Percentiles rank a stretch among this genome's conserved stretches.
Evolutionary conservation across 92 coral and sea anemone species (phyloP).

Genomic region (Porites divaricata): DNA sequence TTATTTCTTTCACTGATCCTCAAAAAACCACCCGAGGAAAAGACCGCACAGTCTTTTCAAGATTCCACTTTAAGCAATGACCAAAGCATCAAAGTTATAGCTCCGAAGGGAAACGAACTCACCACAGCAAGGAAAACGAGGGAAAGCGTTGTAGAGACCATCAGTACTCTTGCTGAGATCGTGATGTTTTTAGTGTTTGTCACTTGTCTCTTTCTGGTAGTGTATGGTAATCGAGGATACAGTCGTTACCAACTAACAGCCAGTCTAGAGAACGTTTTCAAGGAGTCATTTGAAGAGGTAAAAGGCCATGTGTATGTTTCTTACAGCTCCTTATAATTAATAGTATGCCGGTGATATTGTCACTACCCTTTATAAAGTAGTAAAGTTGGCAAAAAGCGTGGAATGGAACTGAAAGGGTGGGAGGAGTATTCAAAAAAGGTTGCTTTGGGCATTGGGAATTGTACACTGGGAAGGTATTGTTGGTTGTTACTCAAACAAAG

Average conservation of each 20-base stretch:
- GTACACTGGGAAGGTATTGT: too few relatives aligned
- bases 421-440: too few relatives aligned
- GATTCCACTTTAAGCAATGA: conserved; percentile 59
- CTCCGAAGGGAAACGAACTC: conserved; percentile 78
- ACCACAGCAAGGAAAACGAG: conserved; percentile 71
- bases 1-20: conserved; percentile 81
- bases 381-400: too few relatives aligned
- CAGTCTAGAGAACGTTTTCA: conserved; percentile 67
- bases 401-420: too few relatives aligned
- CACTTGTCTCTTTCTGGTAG: conserved; percentile 76
- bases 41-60: conserved; percentile 58
- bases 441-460: too few relatives aligned
- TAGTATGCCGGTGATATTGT: background rate
- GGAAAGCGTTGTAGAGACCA: conserved; percentile 68
- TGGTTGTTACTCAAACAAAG: too few relatives aligned
- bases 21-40: conserved; percentile 83
- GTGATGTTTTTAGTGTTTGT: conserved; percentile 72
- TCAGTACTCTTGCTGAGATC: conserved; percentile 75
- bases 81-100: conserved; percentile 50
- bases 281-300: conserved; percentile 82
- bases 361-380: too few relatives aligned
- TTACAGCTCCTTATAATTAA: background rate
- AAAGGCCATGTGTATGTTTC: background rate
- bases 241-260: conserved; percentile 81
- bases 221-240: conserved; percentile 80